Conservation (phyloP, 2,797 vertebrate genomes). For the Enteromius paludinosus region DNA sequence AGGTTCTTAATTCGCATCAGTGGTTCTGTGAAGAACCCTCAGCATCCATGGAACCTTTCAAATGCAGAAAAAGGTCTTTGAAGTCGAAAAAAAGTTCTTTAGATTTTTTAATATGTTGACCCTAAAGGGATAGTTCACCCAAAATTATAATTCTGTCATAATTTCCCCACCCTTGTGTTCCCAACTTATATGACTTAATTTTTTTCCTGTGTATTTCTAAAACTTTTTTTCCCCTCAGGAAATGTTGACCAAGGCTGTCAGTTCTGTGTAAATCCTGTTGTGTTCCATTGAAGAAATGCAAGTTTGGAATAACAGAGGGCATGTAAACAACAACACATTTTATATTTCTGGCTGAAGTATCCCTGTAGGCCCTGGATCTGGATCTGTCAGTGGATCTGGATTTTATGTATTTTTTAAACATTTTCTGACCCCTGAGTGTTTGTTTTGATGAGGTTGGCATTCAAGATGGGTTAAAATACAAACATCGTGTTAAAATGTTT, state of each 20-base stretch:
- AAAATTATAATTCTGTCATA: neutral
- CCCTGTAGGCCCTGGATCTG: neutral
- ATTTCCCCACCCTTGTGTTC: neutral
- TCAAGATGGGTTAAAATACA: slow-evolving; percentile 1
- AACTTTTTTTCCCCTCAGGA: neutral
- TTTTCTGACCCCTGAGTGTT: neutral
- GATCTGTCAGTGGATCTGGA: neutral
- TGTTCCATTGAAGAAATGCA: neutral
- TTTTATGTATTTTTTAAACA: neutral
- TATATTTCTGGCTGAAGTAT: neutral
- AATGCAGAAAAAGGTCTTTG: neutral
- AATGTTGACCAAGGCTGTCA: neutral
- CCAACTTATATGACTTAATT: neutral
- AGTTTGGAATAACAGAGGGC: neutral
- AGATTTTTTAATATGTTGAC: no score
- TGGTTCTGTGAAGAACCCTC: neutral
- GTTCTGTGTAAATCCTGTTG: neutral
- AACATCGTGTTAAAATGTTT: slow-evolving; percentile 44
- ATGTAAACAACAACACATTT: neutral
- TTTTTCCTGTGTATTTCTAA: neutral
- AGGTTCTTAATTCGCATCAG: neutral
- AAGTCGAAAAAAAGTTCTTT: neutral
- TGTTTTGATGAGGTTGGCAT: neutral
- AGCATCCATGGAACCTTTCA: neutral
- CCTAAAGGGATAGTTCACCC: neutral